Evolutionary conservation across 2,888 invertebrate genomes (phyloP).

Genomic region (Gisinianus flammeolus): DNA sequence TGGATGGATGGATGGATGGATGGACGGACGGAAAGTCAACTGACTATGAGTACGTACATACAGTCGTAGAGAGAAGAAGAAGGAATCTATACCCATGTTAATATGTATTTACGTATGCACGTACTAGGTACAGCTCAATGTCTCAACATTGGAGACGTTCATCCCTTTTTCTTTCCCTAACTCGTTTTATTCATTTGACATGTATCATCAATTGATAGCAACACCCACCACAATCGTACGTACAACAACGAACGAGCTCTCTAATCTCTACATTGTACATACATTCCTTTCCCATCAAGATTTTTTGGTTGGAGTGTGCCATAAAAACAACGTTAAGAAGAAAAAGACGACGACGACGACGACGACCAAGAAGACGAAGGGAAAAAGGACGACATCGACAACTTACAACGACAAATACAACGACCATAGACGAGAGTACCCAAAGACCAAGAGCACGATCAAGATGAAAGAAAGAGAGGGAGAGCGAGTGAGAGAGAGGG

Average conservation of each 20-base stretch:
- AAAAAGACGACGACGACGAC: not conserved
- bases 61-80: not conserved
- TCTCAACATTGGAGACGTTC: slow-evolving; percentile 1
- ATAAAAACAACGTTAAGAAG: slow-evolving; percentile 38
- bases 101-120: no score
- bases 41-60: not conserved
- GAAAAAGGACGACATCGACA: not conserved
- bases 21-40: not conserved
- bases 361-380: not conserved
- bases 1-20: not conserved
- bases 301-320: slow-evolving; percentile 35
- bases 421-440: no score
- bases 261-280: slow-evolving; percentile 17
- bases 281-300: slow-evolving; percentile 29
- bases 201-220: slow-evolving; percentile 45
- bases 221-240: slow-evolving; percentile 35
- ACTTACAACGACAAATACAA: not conserved
- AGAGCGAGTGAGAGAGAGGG: not conserved
- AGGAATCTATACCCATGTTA: no score
- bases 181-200: slow-evolving; percentile 48
- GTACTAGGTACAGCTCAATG: not conserved
- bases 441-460: slow-evolving; percentile 34
- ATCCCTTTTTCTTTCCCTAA: slow-evolving; percentile 34
- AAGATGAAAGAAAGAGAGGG: slow-evolving; percentile 18
- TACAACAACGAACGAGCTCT: slow-evolving; percentile 11